A percentile compares a stretch with the other conserved stretches of the same genome.
Conservation (phyloP, 2,888 invertebrate species). For the Sminthurides aquaticus region DNA sequence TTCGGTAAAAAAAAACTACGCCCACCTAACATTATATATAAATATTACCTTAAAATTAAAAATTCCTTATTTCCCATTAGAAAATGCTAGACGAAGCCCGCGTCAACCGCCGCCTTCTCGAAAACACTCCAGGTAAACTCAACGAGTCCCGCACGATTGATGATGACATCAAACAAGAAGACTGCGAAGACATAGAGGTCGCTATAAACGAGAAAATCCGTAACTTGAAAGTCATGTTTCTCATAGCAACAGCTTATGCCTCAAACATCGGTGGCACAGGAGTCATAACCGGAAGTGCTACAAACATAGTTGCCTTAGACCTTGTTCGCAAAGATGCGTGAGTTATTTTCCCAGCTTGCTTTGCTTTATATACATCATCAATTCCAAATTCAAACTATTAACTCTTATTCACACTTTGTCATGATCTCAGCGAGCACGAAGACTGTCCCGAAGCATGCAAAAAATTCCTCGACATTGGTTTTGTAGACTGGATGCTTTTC, state of each 20-base stretch:
- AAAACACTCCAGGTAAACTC: not conserved
- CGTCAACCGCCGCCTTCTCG: not conserved
- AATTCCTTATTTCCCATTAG: not conserved
- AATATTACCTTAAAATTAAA: too few relatives aligned
- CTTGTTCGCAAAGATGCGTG: constrained; percentile 41
- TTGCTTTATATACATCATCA: not conserved
- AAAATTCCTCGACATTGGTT: constrained; percentile 32
- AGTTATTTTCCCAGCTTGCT: constrained; percentile 15
- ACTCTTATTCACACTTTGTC: too few relatives aligned
- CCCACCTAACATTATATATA: not conserved
- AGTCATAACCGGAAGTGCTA: constrained; percentile 38
- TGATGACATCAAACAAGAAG: not conserved
- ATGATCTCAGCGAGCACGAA: constrained; percentile 35
- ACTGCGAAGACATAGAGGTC: not conserved
- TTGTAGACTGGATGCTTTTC: constrained; percentile 41
- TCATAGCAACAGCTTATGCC: constrained; percentile 37
- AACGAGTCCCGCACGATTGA: not conserved
- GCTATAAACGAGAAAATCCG: constrained; percentile 26
- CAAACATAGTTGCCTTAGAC: constrained; percentile 36
- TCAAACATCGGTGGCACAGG: constrained; percentile 41
- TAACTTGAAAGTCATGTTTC: constrained; percentile 38
- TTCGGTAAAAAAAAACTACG: constrained; percentile 12
- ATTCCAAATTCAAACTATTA: too few relatives aligned
- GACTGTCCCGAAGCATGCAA: constrained; percentile 34
- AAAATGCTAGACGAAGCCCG: constrained; percentile 1